phyloP scores from a whole-genome alignment of 37 sponge, comb jelly and placozoan genomes.

The Cliona cf. orientalis region DNA sequence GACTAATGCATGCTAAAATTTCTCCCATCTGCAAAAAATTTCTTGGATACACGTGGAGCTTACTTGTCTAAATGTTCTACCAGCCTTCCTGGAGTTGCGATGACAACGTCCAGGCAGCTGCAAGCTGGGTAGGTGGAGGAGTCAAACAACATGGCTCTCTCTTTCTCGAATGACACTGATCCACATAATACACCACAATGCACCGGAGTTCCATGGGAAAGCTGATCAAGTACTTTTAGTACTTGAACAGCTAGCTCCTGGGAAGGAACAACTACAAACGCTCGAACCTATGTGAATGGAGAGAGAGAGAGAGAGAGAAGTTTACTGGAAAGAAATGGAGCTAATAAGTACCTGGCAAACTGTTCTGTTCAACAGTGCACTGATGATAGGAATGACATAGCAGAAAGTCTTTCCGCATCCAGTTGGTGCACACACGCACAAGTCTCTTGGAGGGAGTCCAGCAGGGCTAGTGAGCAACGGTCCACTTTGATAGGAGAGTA shows the following conservation, averaged over 20 bases:
- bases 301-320: neutral
- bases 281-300: constrained; percentile 32
- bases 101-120: constrained; percentile 72
- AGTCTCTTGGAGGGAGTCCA: constrained; percentile 51
- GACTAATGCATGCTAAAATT: too few species aligned
- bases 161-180: constrained; percentile 29
- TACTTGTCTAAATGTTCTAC: constrained; percentile 62
- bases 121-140: constrained; percentile 24
- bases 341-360: constrained; percentile 27
- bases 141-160: constrained; percentile 39
- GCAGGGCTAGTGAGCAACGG: constrained; percentile 17
- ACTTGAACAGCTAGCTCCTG: constrained; percentile 87
- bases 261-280: constrained; percentile 85
- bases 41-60: neutral
- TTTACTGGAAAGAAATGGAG: neutral
- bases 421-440: constrained; percentile 94
- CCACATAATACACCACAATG: constrained; percentile 56
- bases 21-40: too few species aligned
- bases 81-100: constrained; percentile 92
- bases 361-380: constrained; percentile 48
- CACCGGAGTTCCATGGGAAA: constrained; percentile 63
- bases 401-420: constrained; percentile 96
- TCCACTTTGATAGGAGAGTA: constrained; percentile 7
- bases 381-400: constrained; percentile 86
- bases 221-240: constrained; percentile 56